Conservation (phyloP, 1,140 invertebrate genomes). For the Bactericera cockerelli region DNA sequence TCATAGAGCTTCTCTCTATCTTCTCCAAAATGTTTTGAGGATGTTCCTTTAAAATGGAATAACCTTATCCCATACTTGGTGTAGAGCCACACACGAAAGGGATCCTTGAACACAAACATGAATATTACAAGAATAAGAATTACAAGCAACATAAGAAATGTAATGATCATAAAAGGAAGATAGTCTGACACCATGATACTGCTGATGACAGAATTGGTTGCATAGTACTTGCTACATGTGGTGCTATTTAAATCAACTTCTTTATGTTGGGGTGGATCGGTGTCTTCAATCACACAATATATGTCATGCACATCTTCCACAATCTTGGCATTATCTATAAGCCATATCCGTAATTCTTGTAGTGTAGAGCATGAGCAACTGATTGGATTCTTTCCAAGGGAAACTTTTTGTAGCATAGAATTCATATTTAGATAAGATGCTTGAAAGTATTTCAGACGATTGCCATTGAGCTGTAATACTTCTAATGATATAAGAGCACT, state of each 20-base stretch:
- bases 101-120: slow-evolving; percentile 66
- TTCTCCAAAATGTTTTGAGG: slow-evolving; percentile 38
- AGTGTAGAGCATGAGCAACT: slow-evolving; percentile 79
- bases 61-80: slow-evolving; percentile 70
- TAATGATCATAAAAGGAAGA: slow-evolving; percentile 64
- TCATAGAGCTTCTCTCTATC: slow-evolving; percentile 78
- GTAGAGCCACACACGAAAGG: slow-evolving; percentile 71
- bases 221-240: slow-evolving; percentile 65
- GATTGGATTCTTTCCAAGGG: slow-evolving; percentile 68
- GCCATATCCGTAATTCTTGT: slow-evolving; percentile 67
- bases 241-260: slow-evolving; percentile 65
- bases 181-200: slow-evolving; percentile 69
- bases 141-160: slow-evolving; percentile 44
- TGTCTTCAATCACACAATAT: slow-evolving; percentile 62
- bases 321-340: slow-evolving; percentile 62
- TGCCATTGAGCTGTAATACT: slow-evolving; percentile 67
- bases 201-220: slow-evolving; percentile 64
- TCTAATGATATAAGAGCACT: slow-evolving; percentile 58
- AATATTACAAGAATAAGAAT: slow-evolving; percentile 55
- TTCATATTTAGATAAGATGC: slow-evolving; percentile 69
- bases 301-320: slow-evolving; percentile 59
- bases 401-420: slow-evolving; percentile 48
- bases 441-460: slow-evolving; percentile 60
- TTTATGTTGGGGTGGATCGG: slow-evolving; percentile 45
- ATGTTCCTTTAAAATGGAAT: slow-evolving; percentile 35